These are phyloP conservation scores for Drepana falcataria DNA, from an alignment of 2,888 invertebrate genomes.

Conservation along the genomic window DNA sequence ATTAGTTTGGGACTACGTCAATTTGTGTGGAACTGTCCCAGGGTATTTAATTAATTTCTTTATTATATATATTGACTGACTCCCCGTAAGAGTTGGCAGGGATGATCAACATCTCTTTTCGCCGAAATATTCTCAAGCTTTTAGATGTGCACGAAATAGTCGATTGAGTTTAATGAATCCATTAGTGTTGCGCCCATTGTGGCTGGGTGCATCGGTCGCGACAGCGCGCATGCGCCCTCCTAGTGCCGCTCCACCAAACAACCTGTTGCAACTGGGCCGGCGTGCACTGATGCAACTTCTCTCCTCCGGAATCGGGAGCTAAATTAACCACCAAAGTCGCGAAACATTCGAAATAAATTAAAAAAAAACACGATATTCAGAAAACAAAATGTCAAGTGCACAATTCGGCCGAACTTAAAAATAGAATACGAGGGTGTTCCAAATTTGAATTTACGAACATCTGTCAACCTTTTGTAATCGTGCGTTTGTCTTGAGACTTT, in stretches of 20 bases:
- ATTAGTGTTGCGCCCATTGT: constrained; percentile 45
- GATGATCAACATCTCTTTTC: not conserved
- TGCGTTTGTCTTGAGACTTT: constrained; percentile 52
- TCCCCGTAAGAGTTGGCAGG: too few relatives aligned
- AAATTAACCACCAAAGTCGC: constrained; percentile 36
- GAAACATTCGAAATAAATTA: constrained; percentile 14
- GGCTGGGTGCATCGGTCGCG: constrained; percentile 47
- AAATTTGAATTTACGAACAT: constrained; percentile 22
- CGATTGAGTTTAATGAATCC: not conserved
- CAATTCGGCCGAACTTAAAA: constrained; percentile 10
- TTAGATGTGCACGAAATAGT: not conserved
- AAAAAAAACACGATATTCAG: constrained; percentile 16
- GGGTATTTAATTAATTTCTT: too few relatives aligned
- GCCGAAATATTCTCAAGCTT: not conserved
- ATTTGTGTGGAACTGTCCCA: too few relatives aligned
- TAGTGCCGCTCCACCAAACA: constrained; percentile 55
- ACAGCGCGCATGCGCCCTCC: constrained; percentile 54
- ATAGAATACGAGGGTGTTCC: constrained; percentile 11
- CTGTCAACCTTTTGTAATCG: constrained; percentile 24
- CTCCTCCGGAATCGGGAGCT: constrained; percentile 51
- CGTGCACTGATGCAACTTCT: constrained; percentile 70
- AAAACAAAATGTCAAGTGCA: constrained; percentile 20
- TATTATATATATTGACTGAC: too few relatives aligned
- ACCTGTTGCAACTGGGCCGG: constrained; percentile 74
- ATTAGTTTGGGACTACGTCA: too few relatives aligned